These are phyloP conservation scores for Pollenia griseotomentosa DNA, from an alignment of 2,888 invertebrate genomes.

Conservation along the genomic window DNA sequence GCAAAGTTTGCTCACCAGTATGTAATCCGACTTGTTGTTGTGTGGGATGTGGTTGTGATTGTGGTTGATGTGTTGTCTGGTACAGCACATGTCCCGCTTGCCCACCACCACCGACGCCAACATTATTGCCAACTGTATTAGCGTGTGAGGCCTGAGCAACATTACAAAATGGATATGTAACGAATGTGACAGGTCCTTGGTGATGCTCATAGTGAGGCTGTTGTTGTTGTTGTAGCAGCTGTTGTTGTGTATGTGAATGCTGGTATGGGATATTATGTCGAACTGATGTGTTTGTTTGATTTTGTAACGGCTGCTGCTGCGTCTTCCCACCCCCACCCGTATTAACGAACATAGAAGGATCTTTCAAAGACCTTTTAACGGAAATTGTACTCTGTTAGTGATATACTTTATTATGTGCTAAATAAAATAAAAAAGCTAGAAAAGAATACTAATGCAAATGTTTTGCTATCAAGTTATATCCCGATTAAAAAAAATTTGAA, in stretches of 20 bases:
- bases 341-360: conserved; percentile 82
- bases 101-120: conserved; percentile 38
- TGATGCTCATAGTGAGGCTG: conserved; percentile 74
- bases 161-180: conserved; percentile 72
- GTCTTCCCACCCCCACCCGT: conserved; percentile 84
- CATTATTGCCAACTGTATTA: conserved; percentile 25
- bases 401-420: background rate
- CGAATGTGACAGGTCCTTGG: conserved; percentile 65
- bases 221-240: conserved; percentile 25
- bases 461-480: too few relatives aligned
- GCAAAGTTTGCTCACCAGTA: conserved; percentile 47
- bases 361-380: conserved; percentile 79
- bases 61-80: conserved; percentile 74
- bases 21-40: conserved; percentile 74
- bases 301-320: conserved; percentile 77
- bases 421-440: background rate
- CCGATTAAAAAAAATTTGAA: too few relatives aligned
- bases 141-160: conserved; percentile 54
- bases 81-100: conserved; percentile 66
- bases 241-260: conserved; percentile 76
- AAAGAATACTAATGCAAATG: background rate
- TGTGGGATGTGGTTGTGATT: conserved; percentile 73
- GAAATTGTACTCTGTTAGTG: background rate
- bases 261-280: conserved; percentile 72
- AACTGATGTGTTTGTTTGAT: conserved; percentile 72